Base-by-base conservation (phyloP, 2,113 vertebrate species). In the Thalassoma bifasciatum region DNA sequence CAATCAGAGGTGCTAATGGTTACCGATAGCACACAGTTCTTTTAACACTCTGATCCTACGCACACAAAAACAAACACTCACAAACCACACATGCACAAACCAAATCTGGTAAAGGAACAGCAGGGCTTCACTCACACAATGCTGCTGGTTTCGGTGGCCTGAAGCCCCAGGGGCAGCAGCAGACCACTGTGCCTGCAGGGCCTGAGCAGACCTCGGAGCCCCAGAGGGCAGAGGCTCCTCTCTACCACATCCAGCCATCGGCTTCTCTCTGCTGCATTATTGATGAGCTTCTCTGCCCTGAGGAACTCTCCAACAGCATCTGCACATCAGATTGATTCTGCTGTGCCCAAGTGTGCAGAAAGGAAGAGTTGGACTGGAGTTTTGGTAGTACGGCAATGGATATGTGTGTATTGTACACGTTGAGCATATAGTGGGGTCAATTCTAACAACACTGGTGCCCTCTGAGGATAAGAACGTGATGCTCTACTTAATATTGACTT, bases 201-300 rank as follows among this genome's bases (percentile, higher is more conserved):
- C 68, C 72, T 66, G 72, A 83, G 73, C 24, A 37, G 75, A 83
- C 82, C 79, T 81, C 58, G 10, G 9, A 65, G 57, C 62, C 87
- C 46, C 87, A 4, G 10, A 62, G 82, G 84, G 84, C 83, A 85
- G 74, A 66, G 77, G 69, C 81, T 76, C 77, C 72, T 79, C 75
- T 80, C 50, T 59, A 53, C 75, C 75, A 57, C 24, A 64, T 50
- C 81, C 50, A 84, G 60, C 64, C 73, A 77, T 72, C 56, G 14
- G 66, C 79, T 80, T 56, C 53, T 81, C 79, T 86, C 56, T 51
- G 46, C 71, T 92, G 85, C 75, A 90, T 89, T 89, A 92, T 88
- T 83, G 72, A 91, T 89, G 75, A 89, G 81, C 61, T 58, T 22
- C 75, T 77, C 47, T 66, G 60, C 69, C 82, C 69, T 37, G 56